These are phyloP conservation scores for Eretmochelys imbricata DNA, from an alignment of 2,113 vertebrate genomes.

Conservation along the genomic window DNA sequence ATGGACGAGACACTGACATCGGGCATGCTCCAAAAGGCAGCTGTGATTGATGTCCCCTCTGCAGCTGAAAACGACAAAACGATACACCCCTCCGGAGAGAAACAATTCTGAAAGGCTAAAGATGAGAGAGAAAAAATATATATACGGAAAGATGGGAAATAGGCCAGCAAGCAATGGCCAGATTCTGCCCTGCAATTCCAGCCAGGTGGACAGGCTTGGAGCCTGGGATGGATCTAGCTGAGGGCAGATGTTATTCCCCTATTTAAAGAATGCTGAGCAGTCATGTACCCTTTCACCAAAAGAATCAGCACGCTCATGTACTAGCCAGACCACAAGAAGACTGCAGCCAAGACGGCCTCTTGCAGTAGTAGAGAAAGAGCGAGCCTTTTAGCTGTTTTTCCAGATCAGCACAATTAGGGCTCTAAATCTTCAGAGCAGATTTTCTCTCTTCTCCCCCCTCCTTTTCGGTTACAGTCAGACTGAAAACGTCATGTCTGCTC, in stretches of 20 bases:
- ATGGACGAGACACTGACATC: not conserved
- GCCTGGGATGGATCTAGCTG: not conserved
- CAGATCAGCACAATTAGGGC: conserved; percentile 65
- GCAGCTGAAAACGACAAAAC: not conserved
- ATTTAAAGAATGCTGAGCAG: not conserved
- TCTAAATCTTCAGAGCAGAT: not conserved
- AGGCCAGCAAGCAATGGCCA: not conserved
- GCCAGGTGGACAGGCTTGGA: not conserved
- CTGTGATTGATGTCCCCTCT: not conserved
- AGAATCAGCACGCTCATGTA: not conserved
- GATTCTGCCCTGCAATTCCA: not conserved
- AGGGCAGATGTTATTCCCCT: not conserved
- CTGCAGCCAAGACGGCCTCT: conserved; percentile 43
- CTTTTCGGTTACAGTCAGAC: rapidly evolving
- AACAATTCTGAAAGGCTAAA: not conserved
- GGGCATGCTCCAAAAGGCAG: not conserved
- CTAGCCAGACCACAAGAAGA: conserved; percentile 34
- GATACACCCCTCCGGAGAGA: not conserved
- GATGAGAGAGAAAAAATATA: not conserved
- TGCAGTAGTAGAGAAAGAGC: conserved; percentile 35
- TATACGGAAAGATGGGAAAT: not conserved
- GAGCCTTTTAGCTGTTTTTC: conserved; percentile 62
- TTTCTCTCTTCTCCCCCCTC: not conserved
- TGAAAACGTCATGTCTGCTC: conserved; percentile 38
- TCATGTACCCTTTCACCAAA: conserved; percentile 17